A percentile compares a stretch with the other conserved stretches of the same genome.
These are phyloP conservation scores for Prinia subflava DNA, from an alignment of 2,113 vertebrate genomes.

Conservation along the genomic window DNA sequence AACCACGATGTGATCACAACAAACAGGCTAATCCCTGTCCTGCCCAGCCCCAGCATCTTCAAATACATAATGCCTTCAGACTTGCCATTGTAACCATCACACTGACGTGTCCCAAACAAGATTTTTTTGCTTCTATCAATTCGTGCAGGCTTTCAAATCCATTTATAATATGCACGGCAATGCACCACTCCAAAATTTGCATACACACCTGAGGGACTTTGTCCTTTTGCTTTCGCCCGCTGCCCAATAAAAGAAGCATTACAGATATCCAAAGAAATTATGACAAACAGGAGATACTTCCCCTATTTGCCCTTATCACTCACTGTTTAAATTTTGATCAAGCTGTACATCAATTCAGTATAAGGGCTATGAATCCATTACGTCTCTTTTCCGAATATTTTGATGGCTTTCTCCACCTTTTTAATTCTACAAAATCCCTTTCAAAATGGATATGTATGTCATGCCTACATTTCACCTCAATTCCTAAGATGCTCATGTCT, in stretches of 20 bases:
- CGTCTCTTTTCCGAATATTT: not conserved
- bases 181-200: not conserved
- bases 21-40: not conserved
- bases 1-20: not conserved
- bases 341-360: not conserved
- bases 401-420: not conserved
- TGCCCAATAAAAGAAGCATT: not conserved
- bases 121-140: not conserved
- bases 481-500: not conserved
- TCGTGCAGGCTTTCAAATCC: not conserved
- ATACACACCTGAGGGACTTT: not conserved
- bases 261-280: not conserved
- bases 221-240: not conserved
- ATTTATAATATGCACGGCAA: not conserved
- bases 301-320: not conserved
- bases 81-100: not conserved
- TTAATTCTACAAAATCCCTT: not conserved
- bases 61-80: not conserved
- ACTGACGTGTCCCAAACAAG: not conserved
- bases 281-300: not conserved
- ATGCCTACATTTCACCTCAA: not conserved
- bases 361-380: not conserved
- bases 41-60: not conserved
- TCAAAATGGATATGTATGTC: not conserved
- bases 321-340: not conserved